These are phyloP conservation scores for Epiblema foenella DNA, from an alignment of 2,888 invertebrate genomes.

Conservation along the genomic window DNA sequence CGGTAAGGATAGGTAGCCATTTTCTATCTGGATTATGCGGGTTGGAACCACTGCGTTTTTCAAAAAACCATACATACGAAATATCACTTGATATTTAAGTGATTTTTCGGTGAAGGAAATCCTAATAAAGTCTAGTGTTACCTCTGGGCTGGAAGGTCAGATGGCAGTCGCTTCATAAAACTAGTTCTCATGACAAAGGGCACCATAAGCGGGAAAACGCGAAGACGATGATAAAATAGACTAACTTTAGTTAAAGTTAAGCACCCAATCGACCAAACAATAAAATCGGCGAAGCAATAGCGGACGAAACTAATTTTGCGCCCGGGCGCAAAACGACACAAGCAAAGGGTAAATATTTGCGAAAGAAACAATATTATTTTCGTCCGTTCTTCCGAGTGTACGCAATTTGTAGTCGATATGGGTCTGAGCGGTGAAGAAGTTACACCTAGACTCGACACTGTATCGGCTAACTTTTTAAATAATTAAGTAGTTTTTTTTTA, in stretches of 20 bases:
- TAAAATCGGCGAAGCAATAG: constrained; percentile 34
- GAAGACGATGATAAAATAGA: neutral
- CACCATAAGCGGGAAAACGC: no score
- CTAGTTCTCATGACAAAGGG: no score
- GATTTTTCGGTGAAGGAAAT: no score
- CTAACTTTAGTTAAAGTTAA: constrained; percentile 3
- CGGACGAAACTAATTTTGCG: constrained; percentile 44
- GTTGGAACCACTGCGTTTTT: no score
- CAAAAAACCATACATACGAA: no score
- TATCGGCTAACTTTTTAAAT: neutral
- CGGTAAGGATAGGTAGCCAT: no score
- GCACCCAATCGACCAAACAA: constrained; percentile 1
- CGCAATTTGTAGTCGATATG: constrained; percentile 83
- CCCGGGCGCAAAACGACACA: constrained; percentile 63
- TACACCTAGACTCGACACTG: constrained; percentile 58
- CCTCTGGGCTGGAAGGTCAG: no score
- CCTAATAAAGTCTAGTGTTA: no score
- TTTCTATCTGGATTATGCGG: no score
- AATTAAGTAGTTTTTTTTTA: no score
- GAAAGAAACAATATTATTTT: constrained; percentile 84
- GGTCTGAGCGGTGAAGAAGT: constrained; percentile 57
- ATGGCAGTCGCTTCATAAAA: no score
- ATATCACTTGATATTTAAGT: no score
- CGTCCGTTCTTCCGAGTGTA: constrained; percentile 67
- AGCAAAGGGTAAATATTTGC: constrained; percentile 79